Base-by-base conservation (phyloP, 2,888 invertebrate species). In the Acrobasis suavella region DNA sequence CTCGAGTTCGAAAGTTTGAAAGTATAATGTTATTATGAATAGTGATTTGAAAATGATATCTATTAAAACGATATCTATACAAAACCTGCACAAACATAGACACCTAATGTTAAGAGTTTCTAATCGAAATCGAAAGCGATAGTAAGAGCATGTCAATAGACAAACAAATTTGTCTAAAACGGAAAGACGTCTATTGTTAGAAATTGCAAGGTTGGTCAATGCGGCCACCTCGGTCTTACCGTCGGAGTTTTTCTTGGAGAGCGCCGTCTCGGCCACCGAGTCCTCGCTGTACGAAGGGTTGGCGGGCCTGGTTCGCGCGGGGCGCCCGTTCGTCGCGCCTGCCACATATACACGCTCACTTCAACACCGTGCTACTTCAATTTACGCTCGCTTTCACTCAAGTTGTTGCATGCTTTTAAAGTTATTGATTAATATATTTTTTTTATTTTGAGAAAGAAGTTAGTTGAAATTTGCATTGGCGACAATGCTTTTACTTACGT, bases 231-330 rank as follows among this genome's bases (percentile, higher is more conserved):
- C 8, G 14, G 77, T 94, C 96, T 95, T 95, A 96, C 96, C 96
- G 91, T 96, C 96, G 77, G 96, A 96, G 93, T 95, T 96, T 93
- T 95, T 95, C 93, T 96, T 96, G 87, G 95, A 95, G 88, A 96
- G 93, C 82, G 95, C 95, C 79, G 95, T 96, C 88, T 96, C 96
- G 75, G 95, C 94, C 82, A 96, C 95, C 73, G 96, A 96, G 92
- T 96, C 96, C 92, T 96, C 96, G 91, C 96, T 96, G 91, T 95
- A 95, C 87, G 96, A 95, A 72, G 95, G 94, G 92, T 95, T 95
- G 83, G 80, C 79, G 78, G 86, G 83, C 68, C 87, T 85, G 75
- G 86, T 73, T 78, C 87, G 85, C 79, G 82, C 84, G 62, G 87
- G 74, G 77, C 90, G 89, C 74, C 87, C 86, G 80, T 77, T 80